phyloP scores from a whole-genome alignment of 1,140 invertebrate genomes.

The Camponotus floridanus region DNA sequence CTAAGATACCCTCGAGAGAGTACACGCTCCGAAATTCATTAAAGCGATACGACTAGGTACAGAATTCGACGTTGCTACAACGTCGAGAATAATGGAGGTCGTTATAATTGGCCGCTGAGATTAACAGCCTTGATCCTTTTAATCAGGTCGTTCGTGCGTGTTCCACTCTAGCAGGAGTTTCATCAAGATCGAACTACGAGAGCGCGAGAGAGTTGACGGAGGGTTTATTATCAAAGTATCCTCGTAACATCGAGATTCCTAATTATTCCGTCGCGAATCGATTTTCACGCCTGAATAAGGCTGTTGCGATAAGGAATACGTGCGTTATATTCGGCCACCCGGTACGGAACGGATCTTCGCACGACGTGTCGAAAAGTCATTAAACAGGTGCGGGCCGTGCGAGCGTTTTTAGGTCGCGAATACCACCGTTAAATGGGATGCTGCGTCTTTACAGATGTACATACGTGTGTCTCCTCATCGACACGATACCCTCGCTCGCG shows the following conservation, averaged over 20 bases:
- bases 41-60: neutral
- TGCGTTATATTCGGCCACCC: neutral
- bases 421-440: slow-evolving; percentile 76
- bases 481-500: neutral
- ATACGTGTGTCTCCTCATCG: slow-evolving; percentile 21
- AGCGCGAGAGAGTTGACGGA: neutral
- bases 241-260: neutral
- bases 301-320: neutral
- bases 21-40: slow-evolving; percentile 13
- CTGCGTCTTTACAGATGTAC: slow-evolving; percentile 26
- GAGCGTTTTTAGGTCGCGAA: slow-evolving; percentile 66
- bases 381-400: slow-evolving; percentile 65
- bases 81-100: neutral
- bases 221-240: no score
- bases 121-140: neutral
- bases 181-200: neutral
- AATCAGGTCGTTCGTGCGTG: neutral
- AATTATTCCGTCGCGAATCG: neutral
- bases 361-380: slow-evolving; percentile 32
- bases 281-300: neutral
- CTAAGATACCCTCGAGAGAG: neutral
- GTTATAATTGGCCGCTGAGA: slow-evolving; percentile 16
- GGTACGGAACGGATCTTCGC: slow-evolving; percentile 10
- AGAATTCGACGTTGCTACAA: neutral
- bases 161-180: neutral